Evolutionary conservation across 2,797 vertebrate species (phyloP), one percentile per base, ranked within the genome.

Genomic region (Carcharodon carcharias): DNA sequence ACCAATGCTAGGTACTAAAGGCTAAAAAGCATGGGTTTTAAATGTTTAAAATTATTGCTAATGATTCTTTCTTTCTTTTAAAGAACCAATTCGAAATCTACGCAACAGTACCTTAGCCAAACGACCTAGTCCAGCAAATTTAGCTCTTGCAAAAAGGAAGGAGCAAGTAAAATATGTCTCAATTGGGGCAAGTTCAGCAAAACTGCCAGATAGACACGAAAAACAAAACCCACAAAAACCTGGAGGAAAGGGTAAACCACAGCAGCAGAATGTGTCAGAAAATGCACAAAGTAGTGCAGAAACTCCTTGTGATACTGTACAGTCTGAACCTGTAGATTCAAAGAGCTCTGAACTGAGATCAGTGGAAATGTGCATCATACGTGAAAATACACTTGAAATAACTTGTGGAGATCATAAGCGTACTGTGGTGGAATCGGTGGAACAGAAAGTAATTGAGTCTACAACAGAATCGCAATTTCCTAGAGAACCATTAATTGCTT

Each of bases 31-130:
- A 11, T 16, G 2, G 4, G 16, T 92, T 61, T 92, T n/a, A 92
- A 63, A 18, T 65, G 61, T 40, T 92, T 2, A n/a, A 45, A 45
- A 26, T 50, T 45, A 45, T 67, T n/a, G 23, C 7, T 45, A 67
- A 95, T 71, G n/a, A 7, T 73, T 96, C 97, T 97, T 97, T 95
- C 97, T 97, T 97, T 97, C 97, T 40, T 96, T 97, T 97, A 97
- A 56, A 99, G 99, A 98, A 96, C 11, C 97, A 92, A 97, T 97
- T 96, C 98, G 98, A 97, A 98, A 97, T 97, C 97, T 98, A 96
- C 98, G 97, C 96, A 97, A 97, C 97, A 98, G 97, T 97, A 98
- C 98, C 0, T 97, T 97, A 96, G 98, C 98, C 95, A 98, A 98
- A 71, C 97, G 97, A 96, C 97, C 97, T 0, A 98, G 97, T 97